A percentile compares a stretch with the other conserved stretches of the same genome.
Conservation (phyloP, 2,113 vertebrate genomes). For the Lagopus leucura region DNA sequence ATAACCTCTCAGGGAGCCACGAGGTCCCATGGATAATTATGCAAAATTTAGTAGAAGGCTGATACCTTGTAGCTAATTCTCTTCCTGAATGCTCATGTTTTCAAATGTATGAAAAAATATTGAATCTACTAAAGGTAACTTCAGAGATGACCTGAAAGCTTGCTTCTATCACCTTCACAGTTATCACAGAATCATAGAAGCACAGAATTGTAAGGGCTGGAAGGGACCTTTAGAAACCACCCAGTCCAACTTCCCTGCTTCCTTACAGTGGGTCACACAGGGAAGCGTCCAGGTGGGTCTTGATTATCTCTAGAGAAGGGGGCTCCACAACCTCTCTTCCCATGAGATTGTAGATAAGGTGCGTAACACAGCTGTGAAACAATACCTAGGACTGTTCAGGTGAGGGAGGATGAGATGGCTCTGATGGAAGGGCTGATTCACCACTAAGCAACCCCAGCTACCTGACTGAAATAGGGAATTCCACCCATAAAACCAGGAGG, state of each 20-base stretch:
- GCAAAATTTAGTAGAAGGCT: not conserved
- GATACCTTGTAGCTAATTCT: not conserved
- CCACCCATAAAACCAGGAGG: not conserved
- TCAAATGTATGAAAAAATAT: not conserved
- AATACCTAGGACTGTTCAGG: not conserved
- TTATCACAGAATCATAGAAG: not conserved
- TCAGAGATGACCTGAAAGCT: not conserved
- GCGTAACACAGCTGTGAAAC: not conserved
- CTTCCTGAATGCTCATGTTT: not conserved
- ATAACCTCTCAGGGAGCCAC: not conserved
- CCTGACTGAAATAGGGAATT: not conserved
- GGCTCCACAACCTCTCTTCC: not conserved
- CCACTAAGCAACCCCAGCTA: not conserved
- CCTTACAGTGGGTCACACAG: no score
- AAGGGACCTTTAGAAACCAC: no score
- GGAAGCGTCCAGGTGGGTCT: no score
- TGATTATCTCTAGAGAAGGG: no score
- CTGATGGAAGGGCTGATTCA: not conserved
- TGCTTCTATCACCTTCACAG: not conserved
- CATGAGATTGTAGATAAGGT: not conserved
- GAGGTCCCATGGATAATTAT: not conserved
- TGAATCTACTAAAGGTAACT: not conserved
- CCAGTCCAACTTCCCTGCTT: no score
- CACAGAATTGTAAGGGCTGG: no score
- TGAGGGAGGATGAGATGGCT: not conserved